Conservation (phyloP, 2,888 invertebrate genomes). For the Meliscaeva auricollis region DNA sequence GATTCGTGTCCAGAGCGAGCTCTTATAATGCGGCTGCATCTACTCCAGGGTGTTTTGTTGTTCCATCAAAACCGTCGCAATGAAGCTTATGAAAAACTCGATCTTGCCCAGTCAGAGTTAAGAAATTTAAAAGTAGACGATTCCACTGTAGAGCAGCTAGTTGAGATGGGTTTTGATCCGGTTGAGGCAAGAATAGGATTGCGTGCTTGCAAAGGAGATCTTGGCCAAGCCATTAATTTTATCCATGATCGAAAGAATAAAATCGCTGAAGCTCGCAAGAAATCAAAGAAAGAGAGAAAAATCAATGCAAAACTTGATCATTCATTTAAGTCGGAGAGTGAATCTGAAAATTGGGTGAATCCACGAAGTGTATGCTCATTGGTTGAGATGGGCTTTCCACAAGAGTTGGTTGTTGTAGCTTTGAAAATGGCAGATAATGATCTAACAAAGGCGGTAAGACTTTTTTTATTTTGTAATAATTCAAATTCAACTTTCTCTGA, state of each 20-base stretch:
- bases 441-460: conserved; percentile 87
- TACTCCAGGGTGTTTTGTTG: conserved; percentile 91
- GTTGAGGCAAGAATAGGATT: conserved; percentile 90
- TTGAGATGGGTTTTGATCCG: conserved; percentile 88
- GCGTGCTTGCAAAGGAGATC: conserved; percentile 86
- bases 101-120: conserved; percentile 88
- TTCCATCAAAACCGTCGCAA: conserved; percentile 90
- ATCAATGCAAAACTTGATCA: conserved; percentile 79
- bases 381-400: conserved; percentile 89
- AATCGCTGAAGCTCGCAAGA: conserved; percentile 84
- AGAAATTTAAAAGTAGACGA: conserved; percentile 87
- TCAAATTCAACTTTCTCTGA: too few relatives aligned
- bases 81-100: conserved; percentile 87
- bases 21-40: conserved; percentile 90
- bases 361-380: conserved; percentile 84
- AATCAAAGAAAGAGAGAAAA: conserved; percentile 85
- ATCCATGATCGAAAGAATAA: conserved; percentile 86
- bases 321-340: conserved; percentile 52
- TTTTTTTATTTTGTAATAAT: too few relatives aligned
- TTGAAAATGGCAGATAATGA: conserved; percentile 89
- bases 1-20: conserved; percentile 88
- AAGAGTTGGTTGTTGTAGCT: conserved; percentile 86
- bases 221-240: conserved; percentile 87
- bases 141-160: conserved; percentile 84
- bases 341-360: conserved; percentile 81